Percentiles rank a stretch among this genome's conserved stretches.
Conservation (phyloP, 2,888 invertebrate species). For the Mythimna pallens region DNA sequence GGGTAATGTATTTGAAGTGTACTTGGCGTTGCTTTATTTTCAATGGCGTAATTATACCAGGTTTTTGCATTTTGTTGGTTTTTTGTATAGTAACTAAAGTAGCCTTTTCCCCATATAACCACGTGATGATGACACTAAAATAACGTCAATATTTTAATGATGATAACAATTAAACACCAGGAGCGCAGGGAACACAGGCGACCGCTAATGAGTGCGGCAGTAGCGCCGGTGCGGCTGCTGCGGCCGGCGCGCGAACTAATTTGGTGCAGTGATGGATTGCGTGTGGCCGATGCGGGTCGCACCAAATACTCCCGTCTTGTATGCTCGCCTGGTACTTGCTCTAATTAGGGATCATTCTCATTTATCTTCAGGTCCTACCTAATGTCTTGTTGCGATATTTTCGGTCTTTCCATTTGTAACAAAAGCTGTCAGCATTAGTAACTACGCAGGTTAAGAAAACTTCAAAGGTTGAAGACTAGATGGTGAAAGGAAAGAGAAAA, state of each 20-base stretch:
- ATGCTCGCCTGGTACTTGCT: conserved; percentile 70
- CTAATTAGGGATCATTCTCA: conserved; percentile 66
- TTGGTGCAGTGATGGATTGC: conserved; percentile 86
- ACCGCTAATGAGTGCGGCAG: conserved; percentile 89
- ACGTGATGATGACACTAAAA: conserved; percentile 41
- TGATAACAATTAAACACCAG: conserved; percentile 74
- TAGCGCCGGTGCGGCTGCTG: conserved; percentile 82
- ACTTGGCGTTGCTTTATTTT: neutral
- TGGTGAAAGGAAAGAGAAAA: conserved; percentile 7
- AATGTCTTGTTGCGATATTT: conserved; percentile 39
- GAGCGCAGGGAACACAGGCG: conserved; percentile 73
- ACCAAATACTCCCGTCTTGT: conserved; percentile 69
- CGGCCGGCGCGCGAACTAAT: conserved; percentile 86
- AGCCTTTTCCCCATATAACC: conserved; percentile 12
- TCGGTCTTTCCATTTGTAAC: conserved; percentile 12
- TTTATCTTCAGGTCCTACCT: conserved; percentile 51
- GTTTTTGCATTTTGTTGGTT: neutral
- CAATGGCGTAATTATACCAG: no score
- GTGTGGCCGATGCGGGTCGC: conserved; percentile 67
- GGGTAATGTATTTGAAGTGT: neutral
- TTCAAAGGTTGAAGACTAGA: neutral
- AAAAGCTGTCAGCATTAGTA: conserved; percentile 15
- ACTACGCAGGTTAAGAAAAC: neutral
- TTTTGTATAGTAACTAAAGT: neutral
- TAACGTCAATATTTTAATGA: conserved; percentile 66